Evolutionary conservation across 30 jellyfish, hydroid and myxozoan genomes (phyloP), one percentile per base, ranked within the genome.

Genomic region (Sanderia malayensis): DNA sequence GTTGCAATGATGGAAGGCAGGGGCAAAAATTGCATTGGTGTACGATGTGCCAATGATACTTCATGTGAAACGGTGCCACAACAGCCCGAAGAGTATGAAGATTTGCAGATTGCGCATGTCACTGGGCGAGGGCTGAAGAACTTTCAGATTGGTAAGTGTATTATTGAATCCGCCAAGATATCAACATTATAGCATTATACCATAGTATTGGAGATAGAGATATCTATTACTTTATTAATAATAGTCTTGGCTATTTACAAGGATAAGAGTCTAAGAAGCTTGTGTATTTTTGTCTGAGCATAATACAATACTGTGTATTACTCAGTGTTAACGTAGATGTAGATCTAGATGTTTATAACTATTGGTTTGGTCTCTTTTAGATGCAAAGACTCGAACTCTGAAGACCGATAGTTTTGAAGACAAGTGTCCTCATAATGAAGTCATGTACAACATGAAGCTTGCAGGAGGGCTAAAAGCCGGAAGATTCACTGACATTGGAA

Each of bases 381-480:
- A 90, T 52, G 69, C 78, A 6, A 67, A 67, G 53, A 90, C 95
- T 44, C 65, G 84, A 45, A 78, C 87, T 9, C 44, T 90, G 76
- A 84, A 83, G 58, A 57, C 96, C 6, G 94, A 82, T 25, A 91
- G 86, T 32, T 29, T 82, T 31, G 98, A 90, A 25, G 77, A 85
- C 47, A 78, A 92, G 49, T 90, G 98, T 46, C 98, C 98, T 1
- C 96, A 83, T 30, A 90, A 90, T 67, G 98, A 90, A 67, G 77
- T 90, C 52, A 76, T 90, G 94, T 90, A 90, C 46, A 90, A 90
- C 75, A 84, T 90, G 96, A 90, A 90, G 44, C 77, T 90, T 20
- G 76, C 94, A 22, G 96, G 96, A 2, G 99, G 99, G 62, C 84
- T 93, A 46, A 94, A 74, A 65, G 97, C 97, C 52, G 99, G 99